Conservation (phyloP, 2,113 vertebrate genomes). For the Sturnira hondurensis region DNA sequence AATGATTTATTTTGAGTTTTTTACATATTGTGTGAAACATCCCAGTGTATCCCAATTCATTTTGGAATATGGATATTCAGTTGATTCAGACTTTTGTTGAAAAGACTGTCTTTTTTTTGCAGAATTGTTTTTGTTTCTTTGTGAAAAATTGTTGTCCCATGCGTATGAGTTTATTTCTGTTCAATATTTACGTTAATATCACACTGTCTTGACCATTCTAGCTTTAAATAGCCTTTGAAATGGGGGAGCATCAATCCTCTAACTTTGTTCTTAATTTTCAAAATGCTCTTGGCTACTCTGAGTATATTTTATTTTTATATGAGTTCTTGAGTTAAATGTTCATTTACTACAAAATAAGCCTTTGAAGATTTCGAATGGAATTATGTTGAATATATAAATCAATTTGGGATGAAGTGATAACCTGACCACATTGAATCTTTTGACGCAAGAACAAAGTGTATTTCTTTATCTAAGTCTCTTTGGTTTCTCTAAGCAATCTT, state of each 20-base stretch:
- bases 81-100: background rate
- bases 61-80: background rate
- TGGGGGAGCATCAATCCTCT: background rate
- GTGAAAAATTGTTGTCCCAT: background rate
- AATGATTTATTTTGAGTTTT: background rate
- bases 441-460: background rate
- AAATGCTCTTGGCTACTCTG: no score
- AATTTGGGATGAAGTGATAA: background rate
- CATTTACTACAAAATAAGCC: background rate
- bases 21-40: background rate
- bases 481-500: background rate
- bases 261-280: background rate
- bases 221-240: background rate
- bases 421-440: background rate
- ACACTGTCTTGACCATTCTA: background rate
- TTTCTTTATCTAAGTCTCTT: background rate
- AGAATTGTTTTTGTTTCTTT: background rate
- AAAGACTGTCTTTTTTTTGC: background rate
- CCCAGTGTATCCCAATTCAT: background rate
- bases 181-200: background rate
- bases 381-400: background rate
- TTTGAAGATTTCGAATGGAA: background rate
- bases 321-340: background rate
- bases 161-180: background rate
- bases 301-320: background rate